phyloP scores from a whole-genome alignment of 1,140 invertebrate genomes.

The Bombus picipes region DNA sequence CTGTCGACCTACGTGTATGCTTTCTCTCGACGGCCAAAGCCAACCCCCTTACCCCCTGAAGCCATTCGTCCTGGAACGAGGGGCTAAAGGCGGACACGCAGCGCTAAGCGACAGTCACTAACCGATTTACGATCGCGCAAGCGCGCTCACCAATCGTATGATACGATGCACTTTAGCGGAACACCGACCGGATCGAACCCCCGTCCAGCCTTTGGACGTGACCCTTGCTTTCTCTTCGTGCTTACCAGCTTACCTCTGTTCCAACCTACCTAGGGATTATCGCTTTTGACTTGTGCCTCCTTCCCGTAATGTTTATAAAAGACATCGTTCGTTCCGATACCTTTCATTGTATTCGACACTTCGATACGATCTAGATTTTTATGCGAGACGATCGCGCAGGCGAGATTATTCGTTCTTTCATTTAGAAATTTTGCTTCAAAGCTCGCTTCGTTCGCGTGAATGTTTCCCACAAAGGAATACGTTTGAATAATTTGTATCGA shows the following conservation, averaged over 20 bases:
- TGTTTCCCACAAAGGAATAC: too few species aligned
- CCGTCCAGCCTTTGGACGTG: conserved; percentile 18
- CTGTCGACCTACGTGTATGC: conserved; percentile 67
- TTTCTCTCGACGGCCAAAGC: conserved; percentile 43
- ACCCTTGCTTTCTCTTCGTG: conserved; percentile 30
- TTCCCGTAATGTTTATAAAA: not conserved
- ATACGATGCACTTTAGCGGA: conserved; percentile 62
- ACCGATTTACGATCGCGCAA: conserved; percentile 70
- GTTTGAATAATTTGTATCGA: too few species aligned
- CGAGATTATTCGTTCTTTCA: too few species aligned
- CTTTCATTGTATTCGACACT: not conserved
- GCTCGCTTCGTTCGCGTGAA: too few species aligned
- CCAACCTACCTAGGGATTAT: not conserved
- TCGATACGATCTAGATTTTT: not conserved
- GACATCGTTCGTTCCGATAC: not conserved
- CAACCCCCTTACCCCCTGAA: conserved; percentile 43
- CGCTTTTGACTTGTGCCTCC: conserved; percentile 22
- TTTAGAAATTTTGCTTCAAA: too few species aligned
- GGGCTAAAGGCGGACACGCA: conserved; percentile 65
- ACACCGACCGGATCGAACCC: conserved; percentile 41
- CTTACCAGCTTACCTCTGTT: conserved; percentile 31
- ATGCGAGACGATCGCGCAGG: too few species aligned
- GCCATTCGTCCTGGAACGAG: conserved; percentile 66
- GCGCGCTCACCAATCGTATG: conserved; percentile 52
- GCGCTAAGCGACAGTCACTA: conserved; percentile 68